Evolutionary conservation across 2,888 invertebrate genomes (phyloP).

Genomic region (Theodoxus fluviatilis): DNA sequence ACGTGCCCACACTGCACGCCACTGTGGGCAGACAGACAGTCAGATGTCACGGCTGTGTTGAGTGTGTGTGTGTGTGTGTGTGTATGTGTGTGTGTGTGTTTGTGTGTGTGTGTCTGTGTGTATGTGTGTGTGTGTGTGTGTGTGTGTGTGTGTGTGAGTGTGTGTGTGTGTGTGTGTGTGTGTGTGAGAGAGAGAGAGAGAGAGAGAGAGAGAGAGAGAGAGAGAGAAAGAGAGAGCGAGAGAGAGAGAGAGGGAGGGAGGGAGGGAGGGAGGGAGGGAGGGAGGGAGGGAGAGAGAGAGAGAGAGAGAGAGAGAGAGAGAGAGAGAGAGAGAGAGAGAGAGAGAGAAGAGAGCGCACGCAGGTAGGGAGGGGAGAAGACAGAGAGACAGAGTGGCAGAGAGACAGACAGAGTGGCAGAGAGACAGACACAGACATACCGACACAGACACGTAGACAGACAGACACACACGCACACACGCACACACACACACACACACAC

Average conservation of each 20-base stretch:
- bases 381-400: background rate
- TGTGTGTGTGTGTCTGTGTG: background rate
- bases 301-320: background rate
- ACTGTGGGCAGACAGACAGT: constrained; percentile 45
- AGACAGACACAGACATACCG: background rate
- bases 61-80: background rate
- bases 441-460: too few species aligned
- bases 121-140: background rate
- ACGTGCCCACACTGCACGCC: constrained; percentile 62
- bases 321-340: constrained; percentile 19
- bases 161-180: constrained; percentile 18
- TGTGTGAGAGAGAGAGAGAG: background rate
- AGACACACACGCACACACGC: too few species aligned
- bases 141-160: constrained; percentile 9
- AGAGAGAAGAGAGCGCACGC: constrained; percentile 10
- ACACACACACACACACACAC: too few species aligned
- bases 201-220: constrained; percentile 24
- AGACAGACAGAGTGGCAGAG: background rate
- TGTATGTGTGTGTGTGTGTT: background rate
- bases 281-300: background rate
- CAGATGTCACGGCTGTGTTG: background rate
- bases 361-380: background rate
- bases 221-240: constrained; percentile 23
- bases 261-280: background rate
- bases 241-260: background rate